Percentiles rank a stretch among this genome's conserved stretches.
Evolutionary conservation across 1,140 invertebrate genomes (phyloP).

Genomic region (Phenacoccus solenopsis): DNA sequence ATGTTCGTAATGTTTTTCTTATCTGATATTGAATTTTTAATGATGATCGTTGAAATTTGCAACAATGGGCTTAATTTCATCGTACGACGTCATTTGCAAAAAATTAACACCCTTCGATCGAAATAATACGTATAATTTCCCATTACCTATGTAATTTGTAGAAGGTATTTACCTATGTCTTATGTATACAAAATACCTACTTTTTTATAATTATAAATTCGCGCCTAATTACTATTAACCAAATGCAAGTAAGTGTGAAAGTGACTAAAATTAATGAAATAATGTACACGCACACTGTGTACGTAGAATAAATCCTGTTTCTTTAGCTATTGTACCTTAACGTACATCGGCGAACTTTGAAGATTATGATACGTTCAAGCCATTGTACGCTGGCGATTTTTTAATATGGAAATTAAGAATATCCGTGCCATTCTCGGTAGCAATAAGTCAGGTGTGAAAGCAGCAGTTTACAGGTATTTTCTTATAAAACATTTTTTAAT

Average conservation of each 20-base stretch:
- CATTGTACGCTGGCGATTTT: conserved; percentile 6
- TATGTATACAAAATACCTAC: too few species aligned
- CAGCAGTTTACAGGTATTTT: conserved; percentile 10
- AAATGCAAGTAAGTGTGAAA: background rate
- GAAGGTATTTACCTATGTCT: too few species aligned
- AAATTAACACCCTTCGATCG: too few species aligned
- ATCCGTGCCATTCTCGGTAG: background rate
- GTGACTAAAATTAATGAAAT: background rate
- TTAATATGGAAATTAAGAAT: background rate
- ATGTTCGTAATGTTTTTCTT: too few species aligned
- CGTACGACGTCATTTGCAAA: too few species aligned
- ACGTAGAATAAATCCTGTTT: conserved; percentile 2
- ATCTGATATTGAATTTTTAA: too few species aligned
- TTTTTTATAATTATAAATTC: too few species aligned
- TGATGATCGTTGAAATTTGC: too few species aligned
- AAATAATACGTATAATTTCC: too few species aligned
- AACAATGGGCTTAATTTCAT: too few species aligned
- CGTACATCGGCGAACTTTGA: background rate
- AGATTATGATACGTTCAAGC: conserved; percentile 4
- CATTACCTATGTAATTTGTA: too few species aligned
- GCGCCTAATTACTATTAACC: background rate
- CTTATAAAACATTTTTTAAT: conserved; percentile 10
- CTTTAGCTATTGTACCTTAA: background rate
- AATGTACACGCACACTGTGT: background rate
- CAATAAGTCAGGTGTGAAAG: conserved; percentile 1